These are phyloP conservation scores for Amphipoea lucens DNA, from an alignment of 2,888 invertebrate species.

Conservation along the genomic window DNA sequence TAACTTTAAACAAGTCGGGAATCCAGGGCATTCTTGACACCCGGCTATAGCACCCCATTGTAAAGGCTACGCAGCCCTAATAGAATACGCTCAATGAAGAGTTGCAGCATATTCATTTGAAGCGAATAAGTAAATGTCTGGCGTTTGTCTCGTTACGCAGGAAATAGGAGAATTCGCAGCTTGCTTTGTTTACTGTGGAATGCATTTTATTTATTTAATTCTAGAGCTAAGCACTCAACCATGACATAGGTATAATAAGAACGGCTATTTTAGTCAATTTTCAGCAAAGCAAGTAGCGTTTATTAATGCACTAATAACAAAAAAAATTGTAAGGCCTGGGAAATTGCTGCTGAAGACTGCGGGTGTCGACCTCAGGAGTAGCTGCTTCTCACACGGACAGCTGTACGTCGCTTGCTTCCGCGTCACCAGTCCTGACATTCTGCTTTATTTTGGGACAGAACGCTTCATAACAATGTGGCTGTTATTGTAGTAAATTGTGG, in stretches of 20 bases:
- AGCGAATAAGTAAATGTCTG: slow-evolving; percentile 17
- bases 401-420: background rate
- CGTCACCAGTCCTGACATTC: background rate
- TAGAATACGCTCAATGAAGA: slow-evolving; percentile 40
- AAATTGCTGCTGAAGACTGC: background rate
- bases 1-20: slow-evolving; percentile 71
- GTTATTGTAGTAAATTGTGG: background rate
- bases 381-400: background rate
- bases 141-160: background rate
- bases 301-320: background rate
- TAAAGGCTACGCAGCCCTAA: slow-evolving; percentile 40
- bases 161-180: background rate
- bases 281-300: background rate
- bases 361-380: background rate
- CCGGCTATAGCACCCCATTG: slow-evolving; percentile 52
- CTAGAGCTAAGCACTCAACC: background rate
- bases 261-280: too few relatives aligned
- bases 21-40: slow-evolving; percentile 65
- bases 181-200: background rate
- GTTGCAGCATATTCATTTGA: slow-evolving; percentile 30
- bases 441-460: background rate
- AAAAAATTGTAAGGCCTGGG: background rate
- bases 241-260: background rate
- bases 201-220: slow-evolving; percentile 1
- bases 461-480: background rate